Conservation (phyloP, 2,113 vertebrate genomes). For the Aegotheles bennettii region DNA sequence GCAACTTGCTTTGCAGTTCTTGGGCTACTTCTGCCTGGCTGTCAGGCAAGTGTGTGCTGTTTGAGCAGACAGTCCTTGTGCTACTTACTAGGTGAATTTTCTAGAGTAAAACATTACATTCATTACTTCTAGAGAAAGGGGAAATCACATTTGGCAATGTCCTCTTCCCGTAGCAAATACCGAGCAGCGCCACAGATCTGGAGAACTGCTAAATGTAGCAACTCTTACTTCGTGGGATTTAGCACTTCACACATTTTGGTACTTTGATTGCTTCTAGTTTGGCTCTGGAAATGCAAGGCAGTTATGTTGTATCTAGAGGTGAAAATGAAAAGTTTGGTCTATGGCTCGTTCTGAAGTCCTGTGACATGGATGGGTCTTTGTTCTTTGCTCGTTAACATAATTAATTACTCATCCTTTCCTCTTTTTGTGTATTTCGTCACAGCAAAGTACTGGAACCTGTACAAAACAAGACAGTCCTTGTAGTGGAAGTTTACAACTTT, state of each 20-base stretch:
- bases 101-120: not conserved
- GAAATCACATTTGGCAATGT: not conserved
- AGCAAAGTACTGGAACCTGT: not conserved
- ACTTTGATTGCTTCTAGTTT: not conserved
- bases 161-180: not conserved
- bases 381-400: not conserved
- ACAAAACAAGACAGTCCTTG: not conserved
- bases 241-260: not conserved
- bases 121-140: not conserved
- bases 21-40: rapidly evolving
- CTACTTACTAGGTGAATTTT: rapidly evolving
- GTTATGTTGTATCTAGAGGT: not conserved
- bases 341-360: not conserved
- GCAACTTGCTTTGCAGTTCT: not conserved
- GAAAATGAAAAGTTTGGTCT: not conserved
- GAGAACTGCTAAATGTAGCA: not conserved
- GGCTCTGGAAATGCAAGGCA: not conserved
- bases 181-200: not conserved
- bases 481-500: not conserved
- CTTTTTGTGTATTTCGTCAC: not conserved
- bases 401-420: not conserved
- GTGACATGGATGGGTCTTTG: not conserved
- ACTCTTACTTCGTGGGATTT: not conserved
- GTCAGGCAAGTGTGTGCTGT: not conserved
- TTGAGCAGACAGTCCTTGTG: not conserved